Evolutionary conservation across 2,888 invertebrate genomes (phyloP), one percentile per base, ranked within the genome.

Genomic region (Melinaea menophilus): DNA sequence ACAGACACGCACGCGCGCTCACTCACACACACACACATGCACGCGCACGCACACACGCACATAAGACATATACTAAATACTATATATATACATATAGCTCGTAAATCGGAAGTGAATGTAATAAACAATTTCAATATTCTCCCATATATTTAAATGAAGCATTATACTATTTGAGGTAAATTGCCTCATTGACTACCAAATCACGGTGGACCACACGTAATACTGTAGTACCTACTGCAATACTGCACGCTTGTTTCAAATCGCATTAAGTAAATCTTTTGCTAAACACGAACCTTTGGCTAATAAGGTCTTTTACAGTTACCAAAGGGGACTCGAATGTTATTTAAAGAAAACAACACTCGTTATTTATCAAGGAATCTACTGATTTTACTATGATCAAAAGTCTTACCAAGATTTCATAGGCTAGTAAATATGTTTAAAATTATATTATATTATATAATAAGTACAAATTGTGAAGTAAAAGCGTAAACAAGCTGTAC

Each of bases 151-250:
- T 59, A 41, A 66, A 62, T 59, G 51, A 9, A 51, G 31, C 55
- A 57, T 58, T 58, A 62, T 58, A 57, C 61, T 71, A 73, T 72
- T 72, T 66, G 64, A 76, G 77, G 75, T 78, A 80, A 80, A 81
- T 79, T 76, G 75, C 70, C 78, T 84, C 79, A 82, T 83, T 84
- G 84, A 85, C 79, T 83, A 81, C 79, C 82, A 84, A 85, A 86
- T 84, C 72, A 73, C 72, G 69, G 67, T 72, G 70, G 79, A 75
- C 78, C 78, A 78, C 80, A 80, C 79, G 78, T 80, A 79, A 73
- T 75, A 22, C 22, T 22, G 22, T 22, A 22, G 22, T 22, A 22
- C n/a, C n/a, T n/a, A n/a, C 22, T 22, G 22, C 1, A 22, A 22
- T 22, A 75, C 73, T 73, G 78, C 77, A 80, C 75, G 78, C 75